Conservation (phyloP, 2,888 invertebrate species). For the Perithous albicinctus region DNA sequence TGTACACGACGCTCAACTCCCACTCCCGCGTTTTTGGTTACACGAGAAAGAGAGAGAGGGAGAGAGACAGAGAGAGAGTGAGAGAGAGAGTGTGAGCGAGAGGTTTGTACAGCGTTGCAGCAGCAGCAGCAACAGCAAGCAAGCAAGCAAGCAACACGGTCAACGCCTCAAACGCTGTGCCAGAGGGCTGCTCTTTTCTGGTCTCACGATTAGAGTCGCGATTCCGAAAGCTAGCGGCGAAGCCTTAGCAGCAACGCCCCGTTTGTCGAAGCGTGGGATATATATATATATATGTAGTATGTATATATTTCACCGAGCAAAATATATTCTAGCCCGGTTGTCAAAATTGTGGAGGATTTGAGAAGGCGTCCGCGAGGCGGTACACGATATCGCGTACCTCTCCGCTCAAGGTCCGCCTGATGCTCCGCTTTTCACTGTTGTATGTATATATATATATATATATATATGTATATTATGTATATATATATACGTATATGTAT, state of each 20-base stretch:
- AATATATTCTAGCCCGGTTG: neutral
- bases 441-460: no score
- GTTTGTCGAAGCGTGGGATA: slow-evolving; percentile 36
- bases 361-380: slow-evolving; percentile 65
- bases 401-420: slow-evolving; percentile 64
- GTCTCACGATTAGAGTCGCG: neutral
- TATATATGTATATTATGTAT: no score
- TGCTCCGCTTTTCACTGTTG: slow-evolving; percentile 45
- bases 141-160: slow-evolving; percentile 8
- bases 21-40: slow-evolving; percentile 14
- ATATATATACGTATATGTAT: slow-evolving; percentile 7
- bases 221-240: neutral
- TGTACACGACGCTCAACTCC: slow-evolving; percentile 29
- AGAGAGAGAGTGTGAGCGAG: slow-evolving; percentile 3
- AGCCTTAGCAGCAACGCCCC: slow-evolving; percentile 46
- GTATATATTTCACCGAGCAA: neutral
- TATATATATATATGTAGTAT: neutral
- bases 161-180: slow-evolving; percentile 36
- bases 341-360: slow-evolving; percentile 15
- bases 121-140: neutral
- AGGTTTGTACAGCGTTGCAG: slow-evolving; percentile 42
- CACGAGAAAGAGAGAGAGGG: slow-evolving; percentile 6
- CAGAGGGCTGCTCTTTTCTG: slow-evolving; percentile 28
- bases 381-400: slow-evolving; percentile 60
- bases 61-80: no score